Conservation (phyloP, 1,140 invertebrate genomes). For the Wiebesia pumilae region DNA sequence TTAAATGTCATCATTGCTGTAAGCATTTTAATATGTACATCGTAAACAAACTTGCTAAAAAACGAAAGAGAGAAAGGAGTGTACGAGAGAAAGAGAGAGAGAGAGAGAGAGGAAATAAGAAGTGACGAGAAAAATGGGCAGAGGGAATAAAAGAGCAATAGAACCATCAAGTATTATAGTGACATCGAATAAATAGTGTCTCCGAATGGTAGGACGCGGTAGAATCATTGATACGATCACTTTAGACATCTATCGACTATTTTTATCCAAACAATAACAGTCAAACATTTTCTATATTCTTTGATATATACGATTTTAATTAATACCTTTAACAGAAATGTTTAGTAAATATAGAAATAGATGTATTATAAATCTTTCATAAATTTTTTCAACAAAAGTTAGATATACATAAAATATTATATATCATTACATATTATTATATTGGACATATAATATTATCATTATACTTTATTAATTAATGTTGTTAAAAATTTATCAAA, state of each 20-base stretch:
- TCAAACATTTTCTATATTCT: not conserved
- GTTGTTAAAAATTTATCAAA: too few species aligned
- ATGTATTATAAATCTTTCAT: too few species aligned
- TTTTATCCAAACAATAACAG: not conserved
- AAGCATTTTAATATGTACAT: not conserved
- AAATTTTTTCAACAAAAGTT: too few species aligned
- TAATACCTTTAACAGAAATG: too few species aligned
- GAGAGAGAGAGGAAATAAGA: not conserved
- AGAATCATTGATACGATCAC: not conserved
- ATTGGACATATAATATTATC: too few species aligned
- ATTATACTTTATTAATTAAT: too few species aligned
- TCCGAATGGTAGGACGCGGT: not conserved
- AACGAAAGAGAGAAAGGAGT: not conserved
- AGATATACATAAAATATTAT: too few species aligned
- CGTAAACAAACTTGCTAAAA: not conserved
- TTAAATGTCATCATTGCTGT: not conserved
- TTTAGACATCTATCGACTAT: not conserved
- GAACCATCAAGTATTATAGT: not conserved
- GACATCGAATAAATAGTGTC: not conserved
- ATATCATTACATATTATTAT: too few species aligned
- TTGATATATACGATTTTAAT: not conserved
- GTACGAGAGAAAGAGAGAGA: constrained; percentile 18
- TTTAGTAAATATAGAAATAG: too few species aligned
- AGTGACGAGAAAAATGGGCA: constrained; percentile 2
- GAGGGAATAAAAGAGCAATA: too few species aligned